A percentile compares a stretch with the other conserved stretches of the same genome.
Conservation (phyloP, 64 coral and sea anemone genomes). For the Actinia equina region DNA sequence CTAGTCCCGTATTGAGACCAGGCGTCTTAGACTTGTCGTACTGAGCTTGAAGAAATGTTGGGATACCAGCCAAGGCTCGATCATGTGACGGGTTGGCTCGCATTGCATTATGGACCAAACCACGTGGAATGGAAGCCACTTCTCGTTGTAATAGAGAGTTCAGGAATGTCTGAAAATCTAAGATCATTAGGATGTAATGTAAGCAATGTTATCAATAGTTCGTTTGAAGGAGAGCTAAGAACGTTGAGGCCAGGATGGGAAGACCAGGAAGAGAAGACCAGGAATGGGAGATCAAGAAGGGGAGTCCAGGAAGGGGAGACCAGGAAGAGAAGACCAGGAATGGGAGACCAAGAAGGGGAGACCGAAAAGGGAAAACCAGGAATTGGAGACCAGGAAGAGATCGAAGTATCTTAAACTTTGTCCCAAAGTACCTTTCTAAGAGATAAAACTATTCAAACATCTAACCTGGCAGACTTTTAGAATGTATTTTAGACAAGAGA, state of each 20-base stretch:
- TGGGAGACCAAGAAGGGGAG: no score
- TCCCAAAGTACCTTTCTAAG: not conserved
- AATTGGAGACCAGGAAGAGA: no score
- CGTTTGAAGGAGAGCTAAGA: no score
- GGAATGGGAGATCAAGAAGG: no score
- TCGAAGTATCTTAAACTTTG: no score
- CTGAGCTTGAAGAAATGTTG: constrained; percentile 55
- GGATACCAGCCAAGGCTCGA: constrained; percentile 57
- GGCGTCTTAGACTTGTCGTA: constrained; percentile 94
- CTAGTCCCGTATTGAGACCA: constrained; percentile 74
- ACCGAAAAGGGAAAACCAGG: no score
- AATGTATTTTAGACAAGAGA: constrained; percentile 19
- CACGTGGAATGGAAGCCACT: constrained; percentile 64
- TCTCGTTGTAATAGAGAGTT: constrained; percentile 54
- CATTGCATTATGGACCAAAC: constrained; percentile 71
- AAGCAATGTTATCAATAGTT: no score
- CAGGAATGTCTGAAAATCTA: constrained; percentile 74
- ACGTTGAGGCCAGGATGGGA: no score
- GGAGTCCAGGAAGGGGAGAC: no score
- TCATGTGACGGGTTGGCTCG: constrained; percentile 22
- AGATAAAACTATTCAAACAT: not conserved
- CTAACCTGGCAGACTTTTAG: constrained; percentile 30
- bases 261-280: no score
- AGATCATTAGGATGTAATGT: not conserved
- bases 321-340: no score